Conservation (phyloP, 92 coral and sea anemone species). For the Pocillopora meandrina region DNA sequence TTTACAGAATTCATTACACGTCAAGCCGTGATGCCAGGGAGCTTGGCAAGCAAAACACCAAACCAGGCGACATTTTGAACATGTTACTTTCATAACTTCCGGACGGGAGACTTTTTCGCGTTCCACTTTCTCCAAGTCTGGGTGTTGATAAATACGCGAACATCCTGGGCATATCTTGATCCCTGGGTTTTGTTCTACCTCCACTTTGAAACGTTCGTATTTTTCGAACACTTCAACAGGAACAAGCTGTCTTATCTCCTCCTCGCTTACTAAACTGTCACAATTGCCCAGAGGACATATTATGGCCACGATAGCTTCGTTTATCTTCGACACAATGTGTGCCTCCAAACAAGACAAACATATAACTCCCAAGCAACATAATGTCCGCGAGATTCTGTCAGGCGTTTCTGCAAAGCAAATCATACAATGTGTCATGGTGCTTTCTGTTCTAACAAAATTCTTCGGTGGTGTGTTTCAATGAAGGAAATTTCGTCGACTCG, state of each 20-base stretch:
- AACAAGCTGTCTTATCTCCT: slow-evolving; percentile 58
- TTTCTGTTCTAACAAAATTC: too few relatives aligned
- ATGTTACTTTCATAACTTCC: slow-evolving; percentile 71
- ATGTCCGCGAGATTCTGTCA: slow-evolving; percentile 58
- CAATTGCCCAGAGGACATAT: slow-evolving; percentile 84
- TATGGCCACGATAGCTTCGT: slow-evolving; percentile 74
- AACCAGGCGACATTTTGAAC: slow-evolving; percentile 75
- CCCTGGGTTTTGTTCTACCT: slow-evolving; percentile 74
- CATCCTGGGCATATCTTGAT: slow-evolving; percentile 90
- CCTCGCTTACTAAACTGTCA: slow-evolving; percentile 62
- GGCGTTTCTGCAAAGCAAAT: slow-evolving; percentile 71
- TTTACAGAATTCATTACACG: slow-evolving; percentile 76
- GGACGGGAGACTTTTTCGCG: slow-evolving; percentile 11
- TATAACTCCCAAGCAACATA: slow-evolving; percentile 73
- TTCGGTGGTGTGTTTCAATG: background rate
- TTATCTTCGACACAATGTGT: slow-evolving; percentile 74
- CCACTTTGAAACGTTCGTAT: slow-evolving; percentile 72
- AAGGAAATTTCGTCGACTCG: slow-evolving; percentile 24
- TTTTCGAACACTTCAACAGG: slow-evolving; percentile 57
- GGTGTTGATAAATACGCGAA: slow-evolving; percentile 69
- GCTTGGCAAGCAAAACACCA: slow-evolving; percentile 93
- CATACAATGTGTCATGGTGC: slow-evolving; percentile 61
- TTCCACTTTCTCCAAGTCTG: slow-evolving; percentile 6
- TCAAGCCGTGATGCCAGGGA: slow-evolving; percentile 86
- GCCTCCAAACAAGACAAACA: slow-evolving; percentile 68